Evolutionary conservation across 2,888 invertebrate species (phyloP).

Genomic region (Hypomecis punctinalis): DNA sequence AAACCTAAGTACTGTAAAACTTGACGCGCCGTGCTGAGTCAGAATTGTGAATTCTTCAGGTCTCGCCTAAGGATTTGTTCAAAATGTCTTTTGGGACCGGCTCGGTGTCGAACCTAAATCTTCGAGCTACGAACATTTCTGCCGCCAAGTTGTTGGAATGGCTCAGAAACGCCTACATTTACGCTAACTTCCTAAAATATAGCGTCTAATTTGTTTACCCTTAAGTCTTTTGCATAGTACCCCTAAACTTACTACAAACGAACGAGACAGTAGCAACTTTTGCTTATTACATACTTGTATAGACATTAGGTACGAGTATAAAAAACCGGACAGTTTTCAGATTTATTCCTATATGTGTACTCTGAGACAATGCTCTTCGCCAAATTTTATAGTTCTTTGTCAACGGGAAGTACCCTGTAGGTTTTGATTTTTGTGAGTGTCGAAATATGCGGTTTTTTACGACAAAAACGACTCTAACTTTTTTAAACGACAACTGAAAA

Average conservation of each 20-base stretch:
- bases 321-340: too few species aligned
- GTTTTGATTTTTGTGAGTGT: too few species aligned
- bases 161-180: conserved; percentile 15
- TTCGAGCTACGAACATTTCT: conserved; percentile 45
- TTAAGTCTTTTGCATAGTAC: conserved; percentile 1
- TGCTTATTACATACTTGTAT: not conserved
- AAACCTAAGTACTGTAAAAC: conserved; percentile 45
- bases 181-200: conserved; percentile 27
- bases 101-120: conserved; percentile 45
- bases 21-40: conserved; percentile 41
- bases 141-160: conserved; percentile 32
- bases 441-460: too few species aligned
- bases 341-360: too few species aligned
- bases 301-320: too few species aligned
- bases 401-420: too few species aligned
- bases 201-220: conserved; percentile 21
- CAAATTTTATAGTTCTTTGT: too few species aligned
- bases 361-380: too few species aligned
- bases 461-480: too few species aligned
- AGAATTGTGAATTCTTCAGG: conserved; percentile 50
- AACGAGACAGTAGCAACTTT: not conserved
- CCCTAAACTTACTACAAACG: conserved; percentile 6
- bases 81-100: conserved; percentile 48
- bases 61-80: conserved; percentile 43
- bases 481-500: too few species aligned